These are phyloP conservation scores for Tyto alba DNA, from an alignment of 2,113 vertebrate genomes.

Conservation along the genomic window DNA sequence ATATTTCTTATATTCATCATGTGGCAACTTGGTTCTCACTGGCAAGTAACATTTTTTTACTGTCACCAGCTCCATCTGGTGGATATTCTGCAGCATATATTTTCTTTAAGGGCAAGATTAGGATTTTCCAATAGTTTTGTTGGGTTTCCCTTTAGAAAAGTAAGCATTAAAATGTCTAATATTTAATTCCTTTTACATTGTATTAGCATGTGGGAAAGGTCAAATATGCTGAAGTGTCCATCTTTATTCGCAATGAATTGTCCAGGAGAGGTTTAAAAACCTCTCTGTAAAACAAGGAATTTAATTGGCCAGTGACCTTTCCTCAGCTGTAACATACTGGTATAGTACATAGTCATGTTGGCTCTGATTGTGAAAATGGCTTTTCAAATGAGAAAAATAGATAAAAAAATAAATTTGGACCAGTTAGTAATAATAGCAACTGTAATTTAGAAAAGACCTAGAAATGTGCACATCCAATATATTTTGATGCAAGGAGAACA, in stretches of 20 bases:
- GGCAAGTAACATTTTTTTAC: not conserved
- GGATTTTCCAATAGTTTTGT: not conserved
- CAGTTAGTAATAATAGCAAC: not conserved
- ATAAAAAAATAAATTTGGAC: not conserved
- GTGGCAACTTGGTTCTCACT: not conserved
- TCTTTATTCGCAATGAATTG: not conserved
- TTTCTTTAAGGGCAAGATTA: not conserved
- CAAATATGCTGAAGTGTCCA: not conserved
- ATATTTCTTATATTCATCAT: not conserved
- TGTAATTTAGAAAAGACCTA: not conserved
- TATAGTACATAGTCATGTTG: not conserved
- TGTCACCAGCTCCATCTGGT: conserved; percentile 9
- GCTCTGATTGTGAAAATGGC: not conserved
- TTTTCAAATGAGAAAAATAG: not conserved
- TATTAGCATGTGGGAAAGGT: not conserved
- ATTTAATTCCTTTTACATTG: not conserved
- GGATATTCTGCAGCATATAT: not conserved
- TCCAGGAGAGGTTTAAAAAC: not conserved
- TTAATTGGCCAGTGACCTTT: not conserved
- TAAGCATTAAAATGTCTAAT: not conserved
- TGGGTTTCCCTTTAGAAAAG: not conserved
- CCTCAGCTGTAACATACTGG: not conserved
- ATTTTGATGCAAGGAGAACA: not conserved
- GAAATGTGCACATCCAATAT: not conserved
- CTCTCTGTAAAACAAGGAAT: not conserved